Evolutionary conservation across 2,797 vertebrate species (phyloP), one percentile per base, ranked within the genome.

Genomic region (Taenioides sp.): DNA sequence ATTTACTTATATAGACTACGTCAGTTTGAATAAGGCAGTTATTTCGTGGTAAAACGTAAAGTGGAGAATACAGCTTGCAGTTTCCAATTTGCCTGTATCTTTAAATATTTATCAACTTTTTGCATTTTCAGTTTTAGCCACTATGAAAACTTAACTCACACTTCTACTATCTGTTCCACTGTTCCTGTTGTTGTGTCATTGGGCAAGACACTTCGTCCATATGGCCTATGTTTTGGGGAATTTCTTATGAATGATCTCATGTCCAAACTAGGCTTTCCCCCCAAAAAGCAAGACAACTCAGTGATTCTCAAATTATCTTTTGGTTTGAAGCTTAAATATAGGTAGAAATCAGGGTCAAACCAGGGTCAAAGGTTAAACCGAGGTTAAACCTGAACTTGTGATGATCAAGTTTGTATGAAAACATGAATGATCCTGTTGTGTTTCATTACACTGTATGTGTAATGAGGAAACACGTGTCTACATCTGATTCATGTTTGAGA

Each of bases 161-260:
- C 3, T 43, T 14, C 43, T 47, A 43, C 40, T 43, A 3, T 12
- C 0, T 14, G 12, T 37, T 37, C 34, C 34, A 37, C 1, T 37
- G 34, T 37, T 10, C 4, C 43, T 47, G 43, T 47, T 16, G 12
- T 47, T 47, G 43, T 47, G 43, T 47, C 43, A 14, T 17, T 16
- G 14, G 43, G 43, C 43, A 16, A 47, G 12, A 47, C 43, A 47
- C 43, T 20, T 20, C 25, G 25, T 27, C 25, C 17, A 43, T 27
- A 27, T n/a, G n/a, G n/a, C n/a, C n/a, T n/a, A 2, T 17, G 47
- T 14, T 14, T 49, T 22, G 40, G 77, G n/a, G 64, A 72, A 67
- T 72, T 68, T 58, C 22, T 55, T 65, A 25, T 78, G 63, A 81
- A 34, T 69, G 71, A 54, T 43, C 64, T 54, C 40, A 70, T 40